A percentile compares a stretch with the other conserved stretches of the same genome.
Conservation (phyloP, 2,113 vertebrate species). For the Sapajus apella region DNA sequence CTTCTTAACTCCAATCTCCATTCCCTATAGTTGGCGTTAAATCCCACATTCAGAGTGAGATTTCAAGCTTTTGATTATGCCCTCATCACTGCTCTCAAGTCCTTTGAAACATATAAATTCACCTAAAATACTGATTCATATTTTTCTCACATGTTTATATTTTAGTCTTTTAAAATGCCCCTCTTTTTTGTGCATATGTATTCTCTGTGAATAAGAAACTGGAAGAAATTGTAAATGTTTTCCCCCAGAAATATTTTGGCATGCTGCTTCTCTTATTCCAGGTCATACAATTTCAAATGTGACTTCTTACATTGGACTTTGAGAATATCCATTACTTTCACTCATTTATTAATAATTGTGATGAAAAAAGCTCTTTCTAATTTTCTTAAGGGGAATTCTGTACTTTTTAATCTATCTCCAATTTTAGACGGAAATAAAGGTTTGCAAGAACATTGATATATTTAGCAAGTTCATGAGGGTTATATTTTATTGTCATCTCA, state of each 20-base stretch:
- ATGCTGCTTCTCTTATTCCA: not conserved
- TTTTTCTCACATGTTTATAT: not conserved
- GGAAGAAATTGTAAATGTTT: conserved; percentile 29
- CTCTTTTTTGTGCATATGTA: not conserved
- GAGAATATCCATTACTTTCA: conserved; percentile 23
- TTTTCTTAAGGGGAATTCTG: conserved; percentile 44
- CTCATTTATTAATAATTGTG: conserved; percentile 23
- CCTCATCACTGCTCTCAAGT: not conserved
- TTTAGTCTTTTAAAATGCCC: conserved; percentile 27
- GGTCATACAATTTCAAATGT: not conserved
- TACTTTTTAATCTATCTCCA: conserved; percentile 57
- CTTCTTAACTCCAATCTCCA: conserved; percentile 33
- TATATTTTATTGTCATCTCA: conserved; percentile 63
- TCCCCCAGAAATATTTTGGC: conserved; percentile 12
- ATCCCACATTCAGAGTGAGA: conserved; percentile 3
- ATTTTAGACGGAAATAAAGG: conserved; percentile 53
- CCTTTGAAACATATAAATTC: conserved; percentile 22
- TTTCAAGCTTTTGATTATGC: conserved; percentile 29
- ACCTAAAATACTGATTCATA: conserved; percentile 52
- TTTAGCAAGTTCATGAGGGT: conserved; percentile 28
- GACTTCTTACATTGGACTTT: not conserved
- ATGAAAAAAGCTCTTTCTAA: conserved; percentile 31
- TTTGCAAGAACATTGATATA: conserved; percentile 62
- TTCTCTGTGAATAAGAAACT: conserved; percentile 2
- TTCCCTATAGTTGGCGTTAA: conserved; percentile 37